These are phyloP conservation scores for Ibidorhyncha struthersii DNA, from an alignment of 2,113 vertebrate genomes.

Conservation along the genomic window DNA sequence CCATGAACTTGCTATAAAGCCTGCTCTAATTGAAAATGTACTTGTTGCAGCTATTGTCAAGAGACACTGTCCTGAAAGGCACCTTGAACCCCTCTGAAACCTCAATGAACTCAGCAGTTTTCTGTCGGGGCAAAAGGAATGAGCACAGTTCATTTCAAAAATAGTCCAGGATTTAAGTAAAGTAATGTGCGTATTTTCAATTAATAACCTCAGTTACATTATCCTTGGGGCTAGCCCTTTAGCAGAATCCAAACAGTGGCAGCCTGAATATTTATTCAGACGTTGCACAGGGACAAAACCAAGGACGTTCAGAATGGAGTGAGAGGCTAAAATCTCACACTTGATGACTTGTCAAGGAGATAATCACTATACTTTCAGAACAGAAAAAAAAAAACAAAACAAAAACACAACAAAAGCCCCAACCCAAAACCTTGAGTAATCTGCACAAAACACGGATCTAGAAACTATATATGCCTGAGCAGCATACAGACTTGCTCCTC, in stretches of 20 bases:
- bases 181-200: not conserved
- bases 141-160: conserved; percentile 8
- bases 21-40: not conserved
- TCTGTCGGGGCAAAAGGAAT: not conserved
- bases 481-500: not conserved
- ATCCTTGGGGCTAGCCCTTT: not conserved
- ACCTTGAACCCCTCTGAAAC: conserved; percentile 3
- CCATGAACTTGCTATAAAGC: not conserved
- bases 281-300: not conserved
- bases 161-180: not conserved
- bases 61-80: not conserved
- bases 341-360: not conserved
- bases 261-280: conserved; percentile 12
- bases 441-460: not conserved
- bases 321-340: not conserved
- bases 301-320: not conserved
- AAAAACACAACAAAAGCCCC: not conserved
- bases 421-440: not conserved
- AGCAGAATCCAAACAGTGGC: not conserved
- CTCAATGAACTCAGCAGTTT: not conserved
- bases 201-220: conserved; percentile 11
- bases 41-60: not conserved
- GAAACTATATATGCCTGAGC: not conserved
- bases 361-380: not conserved
- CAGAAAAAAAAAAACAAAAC: too few relatives aligned